These are phyloP conservation scores for Apis cerana DNA, from an alignment of 1,140 invertebrate species.

Conservation along the genomic window DNA sequence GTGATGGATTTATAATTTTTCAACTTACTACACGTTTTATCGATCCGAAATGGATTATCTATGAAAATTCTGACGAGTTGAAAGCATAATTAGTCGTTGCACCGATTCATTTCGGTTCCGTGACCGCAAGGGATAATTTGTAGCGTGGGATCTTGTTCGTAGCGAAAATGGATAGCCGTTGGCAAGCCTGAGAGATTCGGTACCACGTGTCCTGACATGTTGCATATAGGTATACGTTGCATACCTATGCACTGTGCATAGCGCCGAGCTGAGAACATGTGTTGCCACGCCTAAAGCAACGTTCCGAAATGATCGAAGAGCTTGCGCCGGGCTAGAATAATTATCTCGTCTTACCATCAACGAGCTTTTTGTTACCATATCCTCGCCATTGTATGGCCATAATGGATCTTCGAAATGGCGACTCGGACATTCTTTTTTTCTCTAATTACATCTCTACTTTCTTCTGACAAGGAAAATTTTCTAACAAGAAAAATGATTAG, in stretches of 20 bases:
- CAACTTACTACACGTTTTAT: neutral
- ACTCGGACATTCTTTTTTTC: neutral
- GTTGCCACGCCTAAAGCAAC: slow-evolving; percentile 71
- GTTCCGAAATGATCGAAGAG: slow-evolving; percentile 72
- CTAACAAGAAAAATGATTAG: too few species aligned
- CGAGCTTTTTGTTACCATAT: slow-evolving; percentile 55
- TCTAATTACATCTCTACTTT: too few species aligned
- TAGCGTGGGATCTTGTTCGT: slow-evolving; percentile 60
- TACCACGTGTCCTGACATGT: slow-evolving; percentile 77
- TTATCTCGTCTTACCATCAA: slow-evolving; percentile 66
- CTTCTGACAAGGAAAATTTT: too few species aligned
- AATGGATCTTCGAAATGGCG: neutral
- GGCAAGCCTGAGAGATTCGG: slow-evolving; percentile 71
- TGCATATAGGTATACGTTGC: slow-evolving; percentile 75
- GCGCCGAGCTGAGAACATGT: slow-evolving; percentile 73
- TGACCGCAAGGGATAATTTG: slow-evolving; percentile 61
- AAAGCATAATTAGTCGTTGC: neutral
- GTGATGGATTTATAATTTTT: neutral
- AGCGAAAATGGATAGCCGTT: slow-evolving; percentile 72
- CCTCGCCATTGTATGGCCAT: slow-evolving; percentile 21
- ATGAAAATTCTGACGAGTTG: slow-evolving; percentile 1
- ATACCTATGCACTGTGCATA: slow-evolving; percentile 68
- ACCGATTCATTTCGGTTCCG: slow-evolving; percentile 45
- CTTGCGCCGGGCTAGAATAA: slow-evolving; percentile 60
- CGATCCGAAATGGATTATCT: neutral